These are phyloP conservation scores for Paedocypris micromegethes DNA, from an alignment of 2,797 vertebrate species.

Conservation along the genomic window DNA sequence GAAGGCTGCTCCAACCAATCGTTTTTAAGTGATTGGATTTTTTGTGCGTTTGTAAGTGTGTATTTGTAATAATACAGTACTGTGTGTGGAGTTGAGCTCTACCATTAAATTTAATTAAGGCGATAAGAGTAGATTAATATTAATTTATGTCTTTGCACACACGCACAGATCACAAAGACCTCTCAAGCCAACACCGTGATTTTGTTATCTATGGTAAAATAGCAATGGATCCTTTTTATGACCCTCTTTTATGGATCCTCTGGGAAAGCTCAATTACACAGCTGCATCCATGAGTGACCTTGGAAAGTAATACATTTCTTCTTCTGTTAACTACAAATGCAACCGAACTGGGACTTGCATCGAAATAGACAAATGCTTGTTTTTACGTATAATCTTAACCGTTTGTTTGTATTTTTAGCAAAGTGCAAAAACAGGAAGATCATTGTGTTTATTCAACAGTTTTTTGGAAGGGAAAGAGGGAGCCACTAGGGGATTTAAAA, in stretches of 20 bases:
- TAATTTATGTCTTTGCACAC: conserved; percentile 8
- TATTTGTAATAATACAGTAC: too few species aligned
- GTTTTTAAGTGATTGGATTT: too few species aligned
- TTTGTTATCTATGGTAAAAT: conserved; percentile 48
- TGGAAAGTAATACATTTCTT: conserved; percentile 74
- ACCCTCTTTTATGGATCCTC: conserved; percentile 68
- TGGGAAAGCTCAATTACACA: conserved; percentile 65
- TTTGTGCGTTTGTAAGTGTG: too few species aligned
- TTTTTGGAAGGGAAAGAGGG: too few species aligned
- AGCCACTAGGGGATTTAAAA: too few species aligned
- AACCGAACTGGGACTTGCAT: conserved; percentile 56
- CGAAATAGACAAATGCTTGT: conserved; percentile 43
- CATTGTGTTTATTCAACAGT: too few species aligned
- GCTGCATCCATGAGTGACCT: conserved; percentile 68
- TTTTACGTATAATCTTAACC: conserved; percentile 35
- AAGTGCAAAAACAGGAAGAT: conserved; percentile 5
- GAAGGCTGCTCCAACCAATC: too few species aligned
- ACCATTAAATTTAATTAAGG: too few species aligned
- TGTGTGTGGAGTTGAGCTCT: too few species aligned
- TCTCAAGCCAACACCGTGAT: conserved; percentile 29
- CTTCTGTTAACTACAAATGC: conserved; percentile 61
- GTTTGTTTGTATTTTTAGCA: conserved; percentile 35
- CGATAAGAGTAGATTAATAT: conserved; percentile 1
- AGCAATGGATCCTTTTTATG: conserved; percentile 68
- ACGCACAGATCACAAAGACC: conserved; percentile 4